phyloP scores from a whole-genome alignment of 2,797 vertebrate species.

The Gobionotothen gibberifrons region DNA sequence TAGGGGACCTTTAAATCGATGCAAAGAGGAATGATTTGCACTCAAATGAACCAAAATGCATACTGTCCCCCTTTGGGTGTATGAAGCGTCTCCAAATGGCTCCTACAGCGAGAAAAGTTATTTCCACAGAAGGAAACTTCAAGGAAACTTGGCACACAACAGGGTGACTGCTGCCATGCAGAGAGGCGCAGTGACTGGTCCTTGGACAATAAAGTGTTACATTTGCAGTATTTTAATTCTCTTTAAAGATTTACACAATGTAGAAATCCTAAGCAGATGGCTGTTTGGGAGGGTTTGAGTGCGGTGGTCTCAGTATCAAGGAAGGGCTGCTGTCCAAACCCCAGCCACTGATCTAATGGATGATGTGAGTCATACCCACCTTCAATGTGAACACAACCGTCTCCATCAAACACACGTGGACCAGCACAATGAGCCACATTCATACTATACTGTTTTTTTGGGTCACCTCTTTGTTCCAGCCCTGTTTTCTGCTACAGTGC shows the following conservation, averaged over 20 bases:
- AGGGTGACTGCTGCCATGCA: constrained; percentile 68
- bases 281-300: constrained; percentile 73
- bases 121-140: constrained; percentile 71
- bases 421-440: constrained; percentile 75
- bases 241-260: constrained; percentile 71
- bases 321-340: constrained; percentile 80
- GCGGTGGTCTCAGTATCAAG: constrained; percentile 78
- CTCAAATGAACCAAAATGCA: constrained; percentile 32
- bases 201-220: constrained; percentile 80
- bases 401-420: constrained; percentile 78
- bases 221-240: constrained; percentile 80
- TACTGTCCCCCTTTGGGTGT: constrained; percentile 36
- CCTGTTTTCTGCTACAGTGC: constrained; percentile 41
- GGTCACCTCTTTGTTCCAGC: constrained; percentile 60
- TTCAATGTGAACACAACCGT: constrained; percentile 70
- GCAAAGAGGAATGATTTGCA: constrained; percentile 22
- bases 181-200: constrained; percentile 68
- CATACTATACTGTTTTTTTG: constrained; percentile 63
- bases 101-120: constrained; percentile 54
- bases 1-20: constrained; percentile 2
- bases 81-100: constrained; percentile 56
- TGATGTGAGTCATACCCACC: constrained; percentile 85
- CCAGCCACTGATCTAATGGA: constrained; percentile 83
- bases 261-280: constrained; percentile 83
- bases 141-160: constrained; percentile 77